Percentiles rank a stretch among this genome's conserved stretches.
Conservation (phyloP, 2,113 vertebrate genomes). For the Psephotus haematonotus region DNA sequence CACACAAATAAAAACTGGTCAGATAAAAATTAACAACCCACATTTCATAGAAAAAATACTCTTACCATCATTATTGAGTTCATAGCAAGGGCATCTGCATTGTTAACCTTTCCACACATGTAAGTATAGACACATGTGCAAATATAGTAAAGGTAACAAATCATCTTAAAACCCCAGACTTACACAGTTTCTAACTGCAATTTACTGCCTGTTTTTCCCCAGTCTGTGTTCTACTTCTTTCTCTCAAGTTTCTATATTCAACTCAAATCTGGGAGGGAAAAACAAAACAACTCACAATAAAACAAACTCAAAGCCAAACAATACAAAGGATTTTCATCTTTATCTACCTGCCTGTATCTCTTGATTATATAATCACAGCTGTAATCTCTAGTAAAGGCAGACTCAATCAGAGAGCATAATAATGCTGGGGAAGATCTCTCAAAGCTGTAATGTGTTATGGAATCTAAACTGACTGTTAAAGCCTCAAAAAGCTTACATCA, state of each 20-base stretch:
- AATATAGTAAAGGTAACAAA: not conserved
- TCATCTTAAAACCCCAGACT: not conserved
- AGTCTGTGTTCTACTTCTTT: not conserved
- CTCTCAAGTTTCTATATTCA: not conserved
- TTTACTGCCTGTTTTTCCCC: not conserved
- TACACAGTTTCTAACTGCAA: not conserved
- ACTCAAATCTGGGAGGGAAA: not conserved
- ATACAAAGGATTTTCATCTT: constrained; percentile 51
- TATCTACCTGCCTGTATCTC: constrained; percentile 4
- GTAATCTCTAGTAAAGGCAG: constrained; percentile 50
- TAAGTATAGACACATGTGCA: not conserved
- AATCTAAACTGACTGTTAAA: constrained; percentile 6
- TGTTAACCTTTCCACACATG: not conserved
- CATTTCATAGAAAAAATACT: not conserved
- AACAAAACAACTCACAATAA: not conserved
- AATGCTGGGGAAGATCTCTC: constrained; percentile 30
- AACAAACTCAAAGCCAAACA: constrained; percentile 25
- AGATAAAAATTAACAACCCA: not conserved
- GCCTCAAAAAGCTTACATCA: constrained; percentile 22
- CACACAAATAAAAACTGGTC: not conserved
- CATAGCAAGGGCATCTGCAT: not conserved
- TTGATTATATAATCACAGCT: constrained; percentile 51
- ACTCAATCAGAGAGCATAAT: constrained; percentile 33
- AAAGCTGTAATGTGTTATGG: not conserved
- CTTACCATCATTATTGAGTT: not conserved